Conservation (phyloP, 2,113 vertebrate genomes). For the Tursiops truncatus region DNA sequence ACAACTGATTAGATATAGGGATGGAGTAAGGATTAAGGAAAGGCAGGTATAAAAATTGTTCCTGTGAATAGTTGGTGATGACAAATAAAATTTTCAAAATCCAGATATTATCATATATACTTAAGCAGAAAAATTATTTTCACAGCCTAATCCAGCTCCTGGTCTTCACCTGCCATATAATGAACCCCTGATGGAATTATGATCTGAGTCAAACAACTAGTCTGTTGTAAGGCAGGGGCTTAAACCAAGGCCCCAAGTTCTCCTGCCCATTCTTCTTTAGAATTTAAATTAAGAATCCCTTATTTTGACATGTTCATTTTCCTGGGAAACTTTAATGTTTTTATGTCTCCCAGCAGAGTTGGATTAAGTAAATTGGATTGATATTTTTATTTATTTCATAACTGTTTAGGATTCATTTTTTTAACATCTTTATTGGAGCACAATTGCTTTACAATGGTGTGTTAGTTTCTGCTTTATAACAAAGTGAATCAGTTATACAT, state of each 20-base stretch:
- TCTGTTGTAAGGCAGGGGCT: not conserved
- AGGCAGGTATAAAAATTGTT: not conserved
- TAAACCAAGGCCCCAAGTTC: not conserved
- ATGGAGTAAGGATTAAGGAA: not conserved
- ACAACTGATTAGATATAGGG: not conserved
- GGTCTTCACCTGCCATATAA: not conserved
- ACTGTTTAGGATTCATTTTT: not conserved
- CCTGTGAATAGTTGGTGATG: not conserved
- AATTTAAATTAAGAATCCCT: not conserved
- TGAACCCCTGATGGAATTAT: not conserved
- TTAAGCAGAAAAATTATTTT: not conserved
- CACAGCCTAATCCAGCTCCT: not conserved
- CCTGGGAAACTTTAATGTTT: not conserved
- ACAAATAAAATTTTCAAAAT: not conserved
- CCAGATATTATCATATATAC: not conserved
- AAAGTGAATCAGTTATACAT: too few relatives aligned
- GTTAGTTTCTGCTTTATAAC: too few relatives aligned
- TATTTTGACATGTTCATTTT: not conserved
- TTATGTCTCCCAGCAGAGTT: not conserved
- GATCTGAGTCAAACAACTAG: not conserved
- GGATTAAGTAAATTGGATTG: not conserved
- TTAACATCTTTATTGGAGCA: too few relatives aligned
- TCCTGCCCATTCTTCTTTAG: not conserved
- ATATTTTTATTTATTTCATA: not conserved
- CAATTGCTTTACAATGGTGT: too few relatives aligned